Percentiles rank a stretch among this genome's conserved stretches.
Conservation (phyloP, 2,888 invertebrate genomes). For the Anaspis maculata region DNA sequence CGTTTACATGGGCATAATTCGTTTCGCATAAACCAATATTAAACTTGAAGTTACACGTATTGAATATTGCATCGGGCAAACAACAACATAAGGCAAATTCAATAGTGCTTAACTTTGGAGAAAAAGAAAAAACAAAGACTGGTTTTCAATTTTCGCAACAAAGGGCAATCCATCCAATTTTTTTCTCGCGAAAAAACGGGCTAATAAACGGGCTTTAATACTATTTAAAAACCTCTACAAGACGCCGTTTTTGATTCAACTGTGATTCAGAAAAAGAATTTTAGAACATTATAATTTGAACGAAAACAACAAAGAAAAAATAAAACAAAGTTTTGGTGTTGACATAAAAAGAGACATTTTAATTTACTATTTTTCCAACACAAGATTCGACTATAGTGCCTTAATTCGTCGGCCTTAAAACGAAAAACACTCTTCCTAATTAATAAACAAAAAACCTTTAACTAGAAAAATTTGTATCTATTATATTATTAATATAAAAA, state of each 20-base stretch:
- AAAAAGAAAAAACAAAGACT: constrained; percentile 5
- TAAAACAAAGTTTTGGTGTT: constrained; percentile 13
- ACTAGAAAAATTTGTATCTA: constrained; percentile 40
- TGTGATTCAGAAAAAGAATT: constrained; percentile 17
- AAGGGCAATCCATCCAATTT: too few relatives aligned
- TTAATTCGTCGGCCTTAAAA: constrained; percentile 43
- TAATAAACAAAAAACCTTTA: constrained; percentile 32
- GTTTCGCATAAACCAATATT: too few relatives aligned
- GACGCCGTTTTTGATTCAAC: too few relatives aligned
- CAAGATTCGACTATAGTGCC: constrained; percentile 42
- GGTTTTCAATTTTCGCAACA: too few relatives aligned
- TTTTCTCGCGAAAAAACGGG: too few relatives aligned
- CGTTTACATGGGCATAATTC: too few relatives aligned
- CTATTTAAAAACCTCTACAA: too few relatives aligned
- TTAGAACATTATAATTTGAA: constrained; percentile 28
- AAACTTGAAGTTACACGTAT: too few relatives aligned
- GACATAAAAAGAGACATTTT: constrained; percentile 10
- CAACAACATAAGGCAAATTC: constrained; percentile 23
- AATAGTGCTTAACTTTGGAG: constrained; percentile 27
- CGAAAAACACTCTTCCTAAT: constrained; percentile 20
- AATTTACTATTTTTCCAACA: constrained; percentile 37
- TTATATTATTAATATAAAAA: constrained; percentile 36
- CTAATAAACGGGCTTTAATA: too few relatives aligned
- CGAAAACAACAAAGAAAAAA: too few relatives aligned
- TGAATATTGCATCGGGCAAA: constrained; percentile 35